Evolutionary conservation across 2,113 vertebrate genomes (phyloP).

Genomic region (Tinamus guttatus): DNA sequence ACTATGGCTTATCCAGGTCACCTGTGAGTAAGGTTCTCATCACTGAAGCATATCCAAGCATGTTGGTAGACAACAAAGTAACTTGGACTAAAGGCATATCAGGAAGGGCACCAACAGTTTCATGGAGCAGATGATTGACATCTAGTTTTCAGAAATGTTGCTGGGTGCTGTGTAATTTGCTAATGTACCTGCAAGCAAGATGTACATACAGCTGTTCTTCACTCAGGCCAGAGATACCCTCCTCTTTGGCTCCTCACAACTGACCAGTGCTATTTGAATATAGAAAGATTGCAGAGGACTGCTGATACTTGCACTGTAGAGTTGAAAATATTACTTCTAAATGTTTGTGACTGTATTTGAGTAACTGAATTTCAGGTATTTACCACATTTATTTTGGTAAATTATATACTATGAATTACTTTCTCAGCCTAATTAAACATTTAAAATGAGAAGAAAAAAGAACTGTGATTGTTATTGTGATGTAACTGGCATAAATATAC

Average conservation of each 20-base stretch:
- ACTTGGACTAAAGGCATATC: neutral
- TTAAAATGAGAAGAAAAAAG: neutral
- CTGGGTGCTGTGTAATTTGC: neutral
- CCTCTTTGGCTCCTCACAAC: neutral
- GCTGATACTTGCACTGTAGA: neutral
- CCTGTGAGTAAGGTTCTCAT: neutral
- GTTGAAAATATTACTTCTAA: neutral
- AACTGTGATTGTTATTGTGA: neutral
- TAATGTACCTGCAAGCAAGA: neutral
- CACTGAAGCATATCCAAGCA: fast-evolving
- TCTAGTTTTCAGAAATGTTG: too few species aligned
- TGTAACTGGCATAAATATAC: neutral
- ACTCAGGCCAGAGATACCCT: neutral
- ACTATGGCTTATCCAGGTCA: neutral
- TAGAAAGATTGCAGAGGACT: neutral
- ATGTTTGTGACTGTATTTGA: neutral
- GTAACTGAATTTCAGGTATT: neutral
- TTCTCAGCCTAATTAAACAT: neutral
- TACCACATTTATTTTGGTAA: neutral
- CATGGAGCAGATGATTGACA: too few species aligned
- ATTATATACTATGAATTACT: neutral
- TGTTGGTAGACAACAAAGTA: neutral
- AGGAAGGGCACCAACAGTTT: too few species aligned
- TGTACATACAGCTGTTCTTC: neutral
- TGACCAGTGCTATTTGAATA: neutral